Evolutionary conservation across 2,888 invertebrate species (phyloP).

Genomic region (Siphlonurus alternatus): DNA sequence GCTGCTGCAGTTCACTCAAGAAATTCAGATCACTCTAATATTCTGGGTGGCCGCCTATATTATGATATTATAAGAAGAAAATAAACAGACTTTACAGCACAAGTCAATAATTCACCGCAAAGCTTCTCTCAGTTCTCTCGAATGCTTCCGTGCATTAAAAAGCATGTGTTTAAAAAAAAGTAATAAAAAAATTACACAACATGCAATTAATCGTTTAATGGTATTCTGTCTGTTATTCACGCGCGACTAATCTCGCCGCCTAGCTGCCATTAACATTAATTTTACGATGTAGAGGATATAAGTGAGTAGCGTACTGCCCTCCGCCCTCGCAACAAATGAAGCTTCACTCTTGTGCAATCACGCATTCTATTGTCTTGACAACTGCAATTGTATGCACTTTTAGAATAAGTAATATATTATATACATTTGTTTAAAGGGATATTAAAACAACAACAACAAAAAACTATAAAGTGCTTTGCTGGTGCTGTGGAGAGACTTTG

Average conservation of each 20-base stretch:
- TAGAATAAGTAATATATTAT: too few species aligned
- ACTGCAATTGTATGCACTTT: too few species aligned
- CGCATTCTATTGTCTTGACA: too few species aligned
- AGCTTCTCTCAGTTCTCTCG: too few species aligned
- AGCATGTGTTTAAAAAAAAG: not conserved
- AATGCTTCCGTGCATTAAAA: not conserved
- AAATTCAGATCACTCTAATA: not conserved
- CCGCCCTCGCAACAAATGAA: too few species aligned
- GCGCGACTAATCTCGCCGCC: not conserved
- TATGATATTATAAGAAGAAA: not conserved
- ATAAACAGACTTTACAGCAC: not conserved
- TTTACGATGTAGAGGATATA: not conserved
- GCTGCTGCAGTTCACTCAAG: not conserved
- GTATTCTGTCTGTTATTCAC: not conserved
- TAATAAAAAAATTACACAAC: not conserved
- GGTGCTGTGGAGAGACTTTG: too few species aligned
- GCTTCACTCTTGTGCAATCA: too few species aligned
- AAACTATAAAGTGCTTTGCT: too few species aligned
- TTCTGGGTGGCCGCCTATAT: not conserved
- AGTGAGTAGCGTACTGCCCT: too few species aligned
- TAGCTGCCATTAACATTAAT: not conserved
- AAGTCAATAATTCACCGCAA: too few species aligned
- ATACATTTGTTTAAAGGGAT: too few species aligned
- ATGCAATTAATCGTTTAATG: not conserved
- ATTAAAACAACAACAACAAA: too few species aligned